These are phyloP conservation scores for Drosophila percnosoma DNA, from an alignment of 2,888 invertebrate species.

Conservation along the genomic window DNA sequence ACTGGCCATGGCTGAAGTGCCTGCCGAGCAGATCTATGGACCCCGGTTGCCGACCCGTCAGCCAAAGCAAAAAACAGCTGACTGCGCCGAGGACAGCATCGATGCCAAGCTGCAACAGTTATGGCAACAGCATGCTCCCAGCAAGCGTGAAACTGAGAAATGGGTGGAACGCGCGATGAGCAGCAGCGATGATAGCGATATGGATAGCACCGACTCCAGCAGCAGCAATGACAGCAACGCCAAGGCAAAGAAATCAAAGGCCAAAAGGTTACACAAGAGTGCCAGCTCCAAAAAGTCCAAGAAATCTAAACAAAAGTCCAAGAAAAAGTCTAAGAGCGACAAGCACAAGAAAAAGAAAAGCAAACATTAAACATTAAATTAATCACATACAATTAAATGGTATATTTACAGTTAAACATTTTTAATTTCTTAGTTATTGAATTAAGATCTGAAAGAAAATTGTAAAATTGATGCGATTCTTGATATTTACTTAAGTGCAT, in stretches of 20 bases:
- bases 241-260: slow-evolving; percentile 34
- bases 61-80: slow-evolving; percentile 5
- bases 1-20: slow-evolving; percentile 34
- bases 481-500: not conserved
- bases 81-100: slow-evolving; percentile 39
- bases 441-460: not conserved
- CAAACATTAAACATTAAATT: slow-evolving; percentile 48
- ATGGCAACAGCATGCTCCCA: slow-evolving; percentile 54
- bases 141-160: slow-evolving; percentile 50
- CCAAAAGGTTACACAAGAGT: slow-evolving; percentile 50
- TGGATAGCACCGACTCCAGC: slow-evolving; percentile 50
- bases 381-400: not conserved
- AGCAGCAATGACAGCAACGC: slow-evolving; percentile 10
- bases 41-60: slow-evolving; percentile 68
- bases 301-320: slow-evolving; percentile 62
- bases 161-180: slow-evolving; percentile 58
- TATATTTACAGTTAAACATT: no score
- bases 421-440: not conserved
- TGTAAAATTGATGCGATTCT: not conserved
- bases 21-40: slow-evolving; percentile 67
- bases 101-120: slow-evolving; percentile 63
- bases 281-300: slow-evolving; percentile 52
- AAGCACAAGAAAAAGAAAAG: slow-evolving; percentile 70
- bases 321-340: slow-evolving; percentile 66
- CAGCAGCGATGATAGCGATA: slow-evolving; percentile 57